Base-by-base conservation (phyloP, 2,113 vertebrate genomes). In the Engraulis encrasicolus region DNA sequence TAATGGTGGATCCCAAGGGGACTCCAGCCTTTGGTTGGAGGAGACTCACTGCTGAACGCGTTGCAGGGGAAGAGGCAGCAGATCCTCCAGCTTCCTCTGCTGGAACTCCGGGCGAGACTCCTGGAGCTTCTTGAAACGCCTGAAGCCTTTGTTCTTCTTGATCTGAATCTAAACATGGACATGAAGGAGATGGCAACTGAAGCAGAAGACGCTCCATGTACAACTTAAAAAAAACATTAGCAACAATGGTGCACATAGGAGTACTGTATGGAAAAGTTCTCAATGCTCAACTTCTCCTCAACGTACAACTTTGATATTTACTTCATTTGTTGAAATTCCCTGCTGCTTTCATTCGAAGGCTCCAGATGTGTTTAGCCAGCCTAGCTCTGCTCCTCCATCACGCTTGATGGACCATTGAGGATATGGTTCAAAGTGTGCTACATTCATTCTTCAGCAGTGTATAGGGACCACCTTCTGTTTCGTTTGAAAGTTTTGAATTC, bases 101-200 rank as follows among this genome's bases (percentile, higher is more conserved):
- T 86, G 90, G 90, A 99, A 97, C 86, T 99, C 96, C 1, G 96
- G 95, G 71, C 98, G 94, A 12, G 95, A 89, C 83, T 99, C 98
- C 90, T 99, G 98, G 2, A 99, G 96, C 78, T 90, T 95, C 89
- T 97, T 97, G 81, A 98, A 98, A 0, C 94, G 93, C 49, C 92
- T 92, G 91, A 99, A 99, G 14, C 93, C 90, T 86, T 96, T 98
- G 83, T 94, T 99, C 90, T 96, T 98, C 91, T 92, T 96, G 34
- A 97, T 0, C 81, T 97, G 96, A 48, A 94, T 90, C 98, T 99
- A 84, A 61, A 80, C 80, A 86, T 31, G 74, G 0, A 74, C 40
- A 45, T 45, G 11, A 74, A 74, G 11, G 15, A 17, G 27, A 34
- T 14, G 27, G 34, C 27, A 58, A 58, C 54, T 7, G 20, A n/a